Percentiles rank a stretch among this genome's conserved stretches.
phyloP scores from a whole-genome alignment of 2,113 vertebrate species.

The Neolamprologus longior region DNA sequence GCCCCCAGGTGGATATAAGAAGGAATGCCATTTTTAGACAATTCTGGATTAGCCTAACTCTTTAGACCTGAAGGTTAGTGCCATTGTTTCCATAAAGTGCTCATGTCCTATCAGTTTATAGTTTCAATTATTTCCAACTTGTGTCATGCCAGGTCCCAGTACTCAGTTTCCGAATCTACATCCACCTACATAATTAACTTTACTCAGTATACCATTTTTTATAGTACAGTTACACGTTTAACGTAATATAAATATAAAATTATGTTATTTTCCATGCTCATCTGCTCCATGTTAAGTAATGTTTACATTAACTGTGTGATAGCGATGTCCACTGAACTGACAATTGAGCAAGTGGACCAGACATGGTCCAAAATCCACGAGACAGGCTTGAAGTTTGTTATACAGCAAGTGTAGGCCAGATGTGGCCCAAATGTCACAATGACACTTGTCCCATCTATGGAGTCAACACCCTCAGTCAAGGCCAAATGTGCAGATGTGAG shows the following conservation, averaged over 20 bases:
- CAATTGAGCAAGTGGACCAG: not conserved
- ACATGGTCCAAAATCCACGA: not conserved
- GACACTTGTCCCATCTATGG: not conserved
- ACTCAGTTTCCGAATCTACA: not conserved
- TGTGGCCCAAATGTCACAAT: not conserved
- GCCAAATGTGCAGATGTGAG: not conserved
- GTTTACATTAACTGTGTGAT: not conserved
- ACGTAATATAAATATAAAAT: not conserved
- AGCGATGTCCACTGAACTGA: not conserved
- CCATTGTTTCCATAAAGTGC: not conserved
- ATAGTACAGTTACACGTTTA: not conserved
- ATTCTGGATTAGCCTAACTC: not conserved
- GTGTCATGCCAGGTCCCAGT: not conserved
- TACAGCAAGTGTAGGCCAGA: not conserved
- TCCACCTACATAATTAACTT: not conserved
- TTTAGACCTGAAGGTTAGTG: not conserved
- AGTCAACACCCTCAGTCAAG: not conserved
- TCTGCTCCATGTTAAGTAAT: not conserved
- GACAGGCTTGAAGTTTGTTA: not conserved
- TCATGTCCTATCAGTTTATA: not conserved
- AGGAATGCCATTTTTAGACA: not conserved
- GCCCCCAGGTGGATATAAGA: not conserved
- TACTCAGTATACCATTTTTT: not conserved
- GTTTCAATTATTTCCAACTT: not conserved
- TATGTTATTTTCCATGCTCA: not conserved